Conservation (phyloP, 2,888 invertebrate genomes). For the Andricus curvator region DNA sequence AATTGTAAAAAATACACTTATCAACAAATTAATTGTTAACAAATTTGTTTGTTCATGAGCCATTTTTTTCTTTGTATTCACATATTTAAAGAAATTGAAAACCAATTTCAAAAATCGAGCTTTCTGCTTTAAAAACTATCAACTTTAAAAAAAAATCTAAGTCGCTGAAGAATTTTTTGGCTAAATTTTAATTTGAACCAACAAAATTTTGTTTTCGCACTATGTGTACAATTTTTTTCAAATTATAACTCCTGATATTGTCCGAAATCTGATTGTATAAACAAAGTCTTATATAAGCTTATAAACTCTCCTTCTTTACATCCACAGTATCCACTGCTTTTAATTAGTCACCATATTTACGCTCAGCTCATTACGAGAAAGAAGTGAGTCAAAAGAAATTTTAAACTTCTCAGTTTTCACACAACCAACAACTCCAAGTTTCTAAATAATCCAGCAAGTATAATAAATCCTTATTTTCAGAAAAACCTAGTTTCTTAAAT, state of each 20-base stretch:
- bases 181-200: too few relatives aligned
- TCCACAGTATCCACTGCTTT: not conserved
- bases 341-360: not conserved
- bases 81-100: too few relatives aligned
- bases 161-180: too few relatives aligned
- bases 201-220: too few relatives aligned
- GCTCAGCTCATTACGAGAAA: not conserved
- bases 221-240: not conserved
- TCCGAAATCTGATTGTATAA: not conserved
- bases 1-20: too few relatives aligned
- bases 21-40: too few relatives aligned
- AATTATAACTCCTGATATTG: not conserved
- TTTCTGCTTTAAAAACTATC: too few relatives aligned
- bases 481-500: not conserved
- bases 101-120: too few relatives aligned
- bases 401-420: not conserved
- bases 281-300: not conserved
- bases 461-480: constrained; percentile 1
- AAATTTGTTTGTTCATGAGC: too few relatives aligned
- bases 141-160: too few relatives aligned
- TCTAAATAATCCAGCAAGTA: not conserved
- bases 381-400: not conserved
- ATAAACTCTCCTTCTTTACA: not conserved
- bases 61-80: too few relatives aligned
- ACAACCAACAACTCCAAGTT: not conserved